These are phyloP conservation scores for Pseudochaenichthys georgianus DNA, from an alignment of 2,797 vertebrate genomes.

Conservation along the genomic window DNA sequence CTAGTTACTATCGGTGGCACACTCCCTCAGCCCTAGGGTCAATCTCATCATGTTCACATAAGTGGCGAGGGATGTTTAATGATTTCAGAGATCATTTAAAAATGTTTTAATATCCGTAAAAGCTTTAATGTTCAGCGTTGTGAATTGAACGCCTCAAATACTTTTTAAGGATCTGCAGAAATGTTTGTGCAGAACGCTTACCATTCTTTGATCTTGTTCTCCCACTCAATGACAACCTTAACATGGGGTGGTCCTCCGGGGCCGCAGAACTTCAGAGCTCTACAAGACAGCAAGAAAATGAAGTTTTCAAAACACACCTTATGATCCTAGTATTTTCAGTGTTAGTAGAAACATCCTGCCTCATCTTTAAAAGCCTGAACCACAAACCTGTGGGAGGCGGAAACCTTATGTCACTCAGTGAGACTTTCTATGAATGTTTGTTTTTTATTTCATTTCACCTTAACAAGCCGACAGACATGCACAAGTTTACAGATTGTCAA, in stretches of 20 bases:
- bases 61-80: no score
- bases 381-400: background rate
- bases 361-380: background rate
- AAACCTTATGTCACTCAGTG: background rate
- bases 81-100: no score
- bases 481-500: background rate
- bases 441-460: constrained; percentile 1
- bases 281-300: constrained; percentile 54
- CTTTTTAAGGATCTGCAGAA: no score
- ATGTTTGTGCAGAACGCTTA: constrained; percentile 66
- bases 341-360: background rate
- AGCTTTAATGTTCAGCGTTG: no score
- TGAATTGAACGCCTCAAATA: no score
- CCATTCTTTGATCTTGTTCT: constrained; percentile 89
- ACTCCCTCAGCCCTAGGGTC: no score
- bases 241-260: constrained; percentile 89
- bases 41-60: no score
- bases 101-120: no score
- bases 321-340: background rate
- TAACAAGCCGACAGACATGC: background rate
- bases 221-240: constrained; percentile 92
- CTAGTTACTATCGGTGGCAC: no score
- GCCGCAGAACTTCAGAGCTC: constrained; percentile 88
- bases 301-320: background rate
- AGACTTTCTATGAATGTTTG: background rate